Percentiles rank a stretch among this genome's conserved stretches.
Evolutionary conservation across 2,113 vertebrate genomes (phyloP).

Genomic region (Tichodroma muraria): DNA sequence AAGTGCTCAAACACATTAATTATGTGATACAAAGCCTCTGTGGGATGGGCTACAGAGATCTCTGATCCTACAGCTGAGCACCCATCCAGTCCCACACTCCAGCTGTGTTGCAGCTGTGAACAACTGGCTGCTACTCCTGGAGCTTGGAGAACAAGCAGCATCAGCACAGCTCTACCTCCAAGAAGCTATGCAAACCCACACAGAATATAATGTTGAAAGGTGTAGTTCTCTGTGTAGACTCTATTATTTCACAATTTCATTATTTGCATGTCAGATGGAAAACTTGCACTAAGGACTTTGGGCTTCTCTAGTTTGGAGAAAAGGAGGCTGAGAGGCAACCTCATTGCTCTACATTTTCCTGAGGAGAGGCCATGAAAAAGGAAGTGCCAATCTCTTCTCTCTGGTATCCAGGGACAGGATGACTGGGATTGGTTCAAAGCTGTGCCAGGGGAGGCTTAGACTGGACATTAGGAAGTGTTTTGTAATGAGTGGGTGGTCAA

Average conservation of each 20-base stretch:
- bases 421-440: neutral
- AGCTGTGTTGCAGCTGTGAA: too few species aligned
- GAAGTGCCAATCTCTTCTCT: neutral
- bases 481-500: neutral
- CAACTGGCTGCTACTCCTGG: too few species aligned
- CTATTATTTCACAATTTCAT: neutral
- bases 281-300: neutral
- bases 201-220: fast-evolving
- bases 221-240: neutral
- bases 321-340: neutral
- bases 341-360: neutral
- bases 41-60: neutral
- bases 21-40: neutral
- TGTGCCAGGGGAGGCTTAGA: neutral
- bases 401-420: neutral
- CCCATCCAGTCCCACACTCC: fast-evolving
- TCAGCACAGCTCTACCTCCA: neutral
- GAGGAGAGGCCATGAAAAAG: neutral
- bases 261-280: neutral
- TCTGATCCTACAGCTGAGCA: neutral
- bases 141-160: neutral
- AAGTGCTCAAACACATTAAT: neutral
- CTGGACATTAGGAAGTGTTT: neutral
- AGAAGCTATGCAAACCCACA: neutral
- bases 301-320: neutral